Evolutionary conservation across 2,113 vertebrate species (phyloP), one percentile per base, ranked within the genome.

Genomic region (Picathartes gymnocephalus): DNA sequence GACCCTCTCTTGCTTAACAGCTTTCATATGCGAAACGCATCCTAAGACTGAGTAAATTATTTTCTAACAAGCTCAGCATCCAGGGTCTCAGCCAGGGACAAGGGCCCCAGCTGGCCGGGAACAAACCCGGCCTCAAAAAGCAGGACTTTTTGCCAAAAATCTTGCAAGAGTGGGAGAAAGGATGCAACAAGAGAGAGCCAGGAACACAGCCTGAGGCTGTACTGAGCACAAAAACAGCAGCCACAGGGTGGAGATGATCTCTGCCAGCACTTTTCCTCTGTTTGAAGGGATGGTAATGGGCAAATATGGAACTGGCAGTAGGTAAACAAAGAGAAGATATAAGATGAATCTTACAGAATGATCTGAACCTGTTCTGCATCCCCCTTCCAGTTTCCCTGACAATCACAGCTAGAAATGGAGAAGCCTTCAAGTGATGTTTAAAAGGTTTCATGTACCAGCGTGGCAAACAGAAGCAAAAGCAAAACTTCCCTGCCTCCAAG

Each of bases 1-100:
- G n/a, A 76, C 33, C 22, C 37, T 61, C 9, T 56, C 74, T 25
- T 25, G 40, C 21, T 42, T 51, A 27, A 60, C 18, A 82, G 20
- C 37, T 77, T 81, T 61, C 58, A 19, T 24, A 27, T 21, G 5
- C 48, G 35, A 65, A 51, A 3, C 0, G 0, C 14, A 56, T 16
- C 44, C n/a, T 50, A 47, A 95, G 30, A 35, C 8, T 25, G 47
- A 76, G 33, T 42, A 58, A 71, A 68, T 53, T 60, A 14, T 61
- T 74, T 88, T 66, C 39, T 13, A 83, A 54, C 0, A 4, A 84
- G 35, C 30, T 84, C 13, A 7, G 62, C 44, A 62, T 58, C 28
- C 44, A 78, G 23, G 40, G 30, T 37, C 69, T 40, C 1, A 0
- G 54, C 18, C n/a, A 85, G 30, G 9, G 28, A 70, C 15, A n/a